phyloP scores from a whole-genome alignment of 2,797 vertebrate species.

The Cirrhinus molitorella region DNA sequence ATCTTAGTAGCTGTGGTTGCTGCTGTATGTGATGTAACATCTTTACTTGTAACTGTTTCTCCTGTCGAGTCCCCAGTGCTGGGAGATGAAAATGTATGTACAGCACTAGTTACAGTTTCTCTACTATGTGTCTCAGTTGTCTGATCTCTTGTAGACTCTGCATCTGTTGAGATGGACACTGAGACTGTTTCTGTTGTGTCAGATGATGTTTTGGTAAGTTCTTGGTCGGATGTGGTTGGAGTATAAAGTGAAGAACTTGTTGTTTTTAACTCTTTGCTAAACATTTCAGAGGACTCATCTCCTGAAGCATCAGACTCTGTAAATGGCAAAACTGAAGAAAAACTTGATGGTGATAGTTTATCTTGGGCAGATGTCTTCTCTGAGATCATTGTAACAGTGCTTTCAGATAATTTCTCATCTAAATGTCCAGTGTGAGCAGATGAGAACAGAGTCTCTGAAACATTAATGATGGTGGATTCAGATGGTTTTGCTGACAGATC shows the following conservation, averaged over 20 bases:
- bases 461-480: conserved; percentile 10
- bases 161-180: not conserved
- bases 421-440: conserved; percentile 18
- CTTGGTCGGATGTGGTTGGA: not conserved
- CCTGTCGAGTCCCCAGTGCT: no score
- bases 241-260: not conserved
- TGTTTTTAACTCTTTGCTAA: not conserved
- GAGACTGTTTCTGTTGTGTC: not conserved
- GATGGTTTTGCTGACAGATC: no score
- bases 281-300: conserved; percentile 14
- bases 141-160: not conserved
- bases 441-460: conserved; percentile 25
- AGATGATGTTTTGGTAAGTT: not conserved
- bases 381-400: no score
- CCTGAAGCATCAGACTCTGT: conserved; percentile 49
- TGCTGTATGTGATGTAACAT: no score
- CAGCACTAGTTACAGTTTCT: no score
- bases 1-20: no score
- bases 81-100: no score
- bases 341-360: not conserved
- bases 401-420: no score
- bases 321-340: not conserved
- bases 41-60: no score
- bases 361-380: not conserved
- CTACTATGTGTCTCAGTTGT: not conserved